A percentile compares a stretch with the other conserved stretches of the same genome.
Evolutionary conservation across 2,113 vertebrate genomes (phyloP).

Genomic region (Channa argus): DNA sequence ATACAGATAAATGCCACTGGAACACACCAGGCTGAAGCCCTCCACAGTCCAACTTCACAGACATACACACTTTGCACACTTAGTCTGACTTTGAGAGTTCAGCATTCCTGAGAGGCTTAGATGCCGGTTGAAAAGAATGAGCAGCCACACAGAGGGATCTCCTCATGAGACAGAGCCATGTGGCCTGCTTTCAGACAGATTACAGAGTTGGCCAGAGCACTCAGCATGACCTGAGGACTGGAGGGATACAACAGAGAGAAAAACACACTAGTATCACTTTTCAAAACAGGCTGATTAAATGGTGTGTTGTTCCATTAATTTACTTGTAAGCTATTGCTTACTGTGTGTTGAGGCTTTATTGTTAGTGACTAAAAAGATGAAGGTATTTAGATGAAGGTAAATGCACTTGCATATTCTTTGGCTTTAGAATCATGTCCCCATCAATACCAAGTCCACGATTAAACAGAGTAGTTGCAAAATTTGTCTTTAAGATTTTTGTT

Average conservation of each 20-base stretch:
- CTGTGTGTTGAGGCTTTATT: background rate
- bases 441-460: too few relatives aligned
- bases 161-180: conserved; percentile 75
- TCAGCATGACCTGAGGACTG: conserved; percentile 35
- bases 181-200: conserved; percentile 73
- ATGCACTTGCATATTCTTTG: background rate
- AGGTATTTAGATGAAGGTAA: too few relatives aligned
- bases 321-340: background rate
- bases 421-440: background rate
- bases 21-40: conserved; percentile 26
- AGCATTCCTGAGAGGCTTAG: conserved; percentile 80
- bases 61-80: conserved; percentile 51
- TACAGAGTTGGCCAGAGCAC: conserved; percentile 55
- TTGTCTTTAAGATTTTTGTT: too few relatives aligned
- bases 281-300: conserved; percentile 49
- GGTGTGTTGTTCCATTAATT: background rate
- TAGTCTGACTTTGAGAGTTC: conserved; percentile 58
- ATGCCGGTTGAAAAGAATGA: conserved; percentile 71
- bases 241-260: conserved; percentile 7
- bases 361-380: background rate
- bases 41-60: conserved; percentile 31
- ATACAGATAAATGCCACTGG: conserved; percentile 21
- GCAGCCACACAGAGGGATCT: conserved; percentile 74
- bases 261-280: conserved; percentile 34
- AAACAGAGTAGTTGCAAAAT: too few relatives aligned